Base-by-base conservation (phyloP, 1,140 invertebrate species). In the Hycleus cichorii region DNA sequence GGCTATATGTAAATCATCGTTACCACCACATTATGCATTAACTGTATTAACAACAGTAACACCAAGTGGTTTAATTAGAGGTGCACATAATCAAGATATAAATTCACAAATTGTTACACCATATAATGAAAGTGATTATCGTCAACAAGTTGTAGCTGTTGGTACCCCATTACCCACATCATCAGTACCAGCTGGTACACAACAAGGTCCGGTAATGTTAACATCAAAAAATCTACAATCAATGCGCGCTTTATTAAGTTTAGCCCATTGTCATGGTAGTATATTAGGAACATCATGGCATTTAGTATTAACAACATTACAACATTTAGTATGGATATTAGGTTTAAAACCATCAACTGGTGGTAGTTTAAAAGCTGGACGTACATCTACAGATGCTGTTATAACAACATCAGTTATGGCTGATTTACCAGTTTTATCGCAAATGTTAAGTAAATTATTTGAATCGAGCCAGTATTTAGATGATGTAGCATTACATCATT, bases 291-390 rank as follows among this genome's bases (percentile, higher is more conserved):
- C 91, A 56, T 91, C 94, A 0, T 98, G 96, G 95, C 88, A 97
- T 70, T 84, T 97, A 39, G 91, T 98, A 3, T 80, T 98, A 7
- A 95, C 95, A 11, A 97, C 94, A 3, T 75, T 97, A 18, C 94
- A 97, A 80, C 95, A 98, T 77, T 79, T 98, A 58, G 93, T 95
- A 0, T 98, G 95, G 95, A 97, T 98, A 68, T 77, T 98, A n/a
- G 95, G 94, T 0, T 73, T 98, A 43, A 97, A 97, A 74, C 91
- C 93, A 2, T 92, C 92, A 0, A 90, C 91, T 1, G 93, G 93
- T 9, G 93, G 93, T 10, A 92, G 91, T 67, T 79, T 97, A 59
- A 95, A 93, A 78, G 87, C 87, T 43, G 84, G 84, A 40, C 63
- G 78, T 72, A 81, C 75, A 53, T 83, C 78, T 60, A 80, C 87